These are phyloP conservation scores for Erpobdella octoculata DNA, from an alignment of 2,888 invertebrate species.

Conservation along the genomic window DNA sequence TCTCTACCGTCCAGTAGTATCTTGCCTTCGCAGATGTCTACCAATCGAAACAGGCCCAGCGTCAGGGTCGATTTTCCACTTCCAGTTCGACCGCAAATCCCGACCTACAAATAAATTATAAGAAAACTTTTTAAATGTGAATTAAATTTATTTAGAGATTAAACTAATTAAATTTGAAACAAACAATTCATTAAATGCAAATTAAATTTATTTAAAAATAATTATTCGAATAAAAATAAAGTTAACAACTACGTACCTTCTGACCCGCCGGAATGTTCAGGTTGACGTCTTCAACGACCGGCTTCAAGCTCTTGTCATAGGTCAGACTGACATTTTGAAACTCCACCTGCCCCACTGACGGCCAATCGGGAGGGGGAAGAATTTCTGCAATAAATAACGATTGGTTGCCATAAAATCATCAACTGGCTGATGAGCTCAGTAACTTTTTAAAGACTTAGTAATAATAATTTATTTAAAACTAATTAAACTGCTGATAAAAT, in stretches of 20 bases:
- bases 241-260: no score
- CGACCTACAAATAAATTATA: constrained; percentile 55
- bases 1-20: constrained; percentile 67
- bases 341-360: constrained; percentile 64
- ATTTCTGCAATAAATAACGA: no score
- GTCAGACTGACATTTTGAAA: constrained; percentile 66
- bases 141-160: no score
- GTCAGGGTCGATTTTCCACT: constrained; percentile 74
- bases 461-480: neutral
- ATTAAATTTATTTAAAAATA: no score
- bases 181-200: no score
- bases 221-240: no score
- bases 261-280: constrained; percentile 65
- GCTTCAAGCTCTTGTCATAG: constrained; percentile 61
- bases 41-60: constrained; percentile 65
- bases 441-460: neutral
- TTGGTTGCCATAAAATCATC: neutral
- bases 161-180: no score
- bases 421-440: neutral
- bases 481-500: neutral
- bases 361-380: constrained; percentile 56
- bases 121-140: neutral
- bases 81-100: constrained; percentile 65
- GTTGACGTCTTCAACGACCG: constrained; percentile 63
- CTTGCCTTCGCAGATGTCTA: constrained; percentile 62